Evolutionary conservation across 2,113 vertebrate genomes (phyloP), one percentile per base, ranked within the genome.

Genomic region (Sinocyclocheilus grahami): DNA sequence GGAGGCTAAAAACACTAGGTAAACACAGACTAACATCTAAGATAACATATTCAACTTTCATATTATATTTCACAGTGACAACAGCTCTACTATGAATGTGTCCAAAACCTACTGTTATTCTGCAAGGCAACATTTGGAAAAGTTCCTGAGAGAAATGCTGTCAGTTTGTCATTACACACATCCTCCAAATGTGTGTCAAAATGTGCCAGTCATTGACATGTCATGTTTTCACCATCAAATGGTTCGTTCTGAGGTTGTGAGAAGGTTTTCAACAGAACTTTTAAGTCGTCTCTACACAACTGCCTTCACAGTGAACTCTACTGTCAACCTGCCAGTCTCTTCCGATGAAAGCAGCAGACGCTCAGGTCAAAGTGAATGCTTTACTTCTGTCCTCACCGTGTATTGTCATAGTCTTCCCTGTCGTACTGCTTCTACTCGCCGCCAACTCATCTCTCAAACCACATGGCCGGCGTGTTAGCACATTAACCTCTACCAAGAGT

Each of bases 321-420:
- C 18, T 77, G 42, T 78, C 83, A 75, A 81, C 60, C n/a, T 24
- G 79, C 76, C 53, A 83, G 71, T 48, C 80, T 63, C 12, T 78
- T 55, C 37, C 71, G 63, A 85, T 60, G 51, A 58, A 78, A 71
- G 16, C 72, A 74, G 86, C 78, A 79, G 79, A 87, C 27, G 78
- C 74, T 37, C 18, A 77, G 86, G 88, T 89, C 85, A 78, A 33
- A 83, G 87, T 85, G 53, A 85, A 82, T 72, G 80, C 84, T 85
- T 84, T 77, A 85, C 65, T 85, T 75, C 74, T 87, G 88, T 86
- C 83, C 86, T 72, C 75, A 75, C 10, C 3, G 65, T 24, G 18
- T 67, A 87, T 83, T 85, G 62, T 71, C 53, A 87, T 87, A 83
- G 82, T 87, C 86, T 80, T 79, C 78, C 71, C 83, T 85, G 78